A percentile compares a stretch with the other conserved stretches of the same genome.
phyloP scores from a whole-genome alignment of 2,797 vertebrate species.

The Sus cebifrons region DNA sequence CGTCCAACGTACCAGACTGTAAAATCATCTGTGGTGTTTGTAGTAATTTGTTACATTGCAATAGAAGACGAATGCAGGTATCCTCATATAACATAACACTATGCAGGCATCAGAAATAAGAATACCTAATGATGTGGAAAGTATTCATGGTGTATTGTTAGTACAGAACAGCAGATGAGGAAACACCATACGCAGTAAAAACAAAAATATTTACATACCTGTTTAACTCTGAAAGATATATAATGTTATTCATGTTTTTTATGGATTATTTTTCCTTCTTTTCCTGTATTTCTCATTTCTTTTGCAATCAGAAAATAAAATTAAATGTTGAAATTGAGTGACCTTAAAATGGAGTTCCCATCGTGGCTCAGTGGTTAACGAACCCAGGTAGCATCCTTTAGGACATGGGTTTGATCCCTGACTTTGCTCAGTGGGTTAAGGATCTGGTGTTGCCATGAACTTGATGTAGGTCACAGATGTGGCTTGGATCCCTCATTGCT shows the following conservation, averaged over 20 bases:
- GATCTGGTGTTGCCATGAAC: no score
- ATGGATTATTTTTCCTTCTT: not conserved
- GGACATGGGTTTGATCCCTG: no score
- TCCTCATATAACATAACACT: not conserved
- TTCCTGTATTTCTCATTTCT: not conserved
- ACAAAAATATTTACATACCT: not conserved
- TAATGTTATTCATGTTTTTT: not conserved
- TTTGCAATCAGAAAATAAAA: slow-evolving; percentile 26
- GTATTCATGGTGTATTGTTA: not conserved
- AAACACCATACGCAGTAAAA: not conserved
- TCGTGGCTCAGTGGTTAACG: no score
- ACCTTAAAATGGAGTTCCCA: not conserved
- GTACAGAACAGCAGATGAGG: not conserved
- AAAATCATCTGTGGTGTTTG: not conserved
- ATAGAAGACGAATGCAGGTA: not conserved
- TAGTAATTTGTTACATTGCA: not conserved
- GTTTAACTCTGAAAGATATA: not conserved
- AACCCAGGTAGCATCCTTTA: no score
- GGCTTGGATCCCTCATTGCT: no score
- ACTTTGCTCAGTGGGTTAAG: no score
- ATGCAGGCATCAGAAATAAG: not conserved
- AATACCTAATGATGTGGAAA: not conserved
- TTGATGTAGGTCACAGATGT: no score
- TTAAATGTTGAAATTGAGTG: not conserved
- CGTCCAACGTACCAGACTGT: not conserved